Evolutionary conservation across 2,888 invertebrate genomes (phyloP), one percentile per base, ranked within the genome.

Genomic region (Pyrocoelia pectoralis): DNA sequence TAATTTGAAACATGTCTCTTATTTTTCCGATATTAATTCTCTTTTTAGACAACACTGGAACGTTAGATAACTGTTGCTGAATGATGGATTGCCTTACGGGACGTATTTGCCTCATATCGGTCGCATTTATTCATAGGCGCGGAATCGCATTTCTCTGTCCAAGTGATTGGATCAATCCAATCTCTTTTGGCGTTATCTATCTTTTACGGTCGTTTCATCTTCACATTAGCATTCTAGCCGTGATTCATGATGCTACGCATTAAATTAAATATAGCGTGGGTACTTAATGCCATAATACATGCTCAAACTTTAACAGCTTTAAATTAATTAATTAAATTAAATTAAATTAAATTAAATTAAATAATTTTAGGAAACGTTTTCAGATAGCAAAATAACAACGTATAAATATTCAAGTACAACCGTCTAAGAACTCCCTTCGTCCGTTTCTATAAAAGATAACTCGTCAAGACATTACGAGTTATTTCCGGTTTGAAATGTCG

Each of bases 81-180:
- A 67, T 70, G 73, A 73, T 73, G 70, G 73, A 72, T 70, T 70
- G 68, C 59, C 70, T 52, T 59, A 63, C 46, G 72, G 73, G 73
- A 74, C 71, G 71, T 72, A 76, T 74, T 74, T 73, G 71, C 71
- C 73, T 73, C 70, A 76, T 75, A 77, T 76, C 73, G 69, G 62
- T 60, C 71, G 72, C 72, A 74, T 75, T 77, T 76, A 76, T 74
- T 75, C 76, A 77, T 74, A 72, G 74, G 61, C 72, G 73, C 73
- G 73, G 68, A 73, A 73, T 73, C 71, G 72, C 72, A 70, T 72
- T 72, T 73, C 70, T 74, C 71, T 73, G 75, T 74, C 76, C 74
- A 74, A 74, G 73, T 74, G 77, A 76, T 76, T 74, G 73, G 73
- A 74, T 75, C 75, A 74, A 75, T 76, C 70, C 74, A 74, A 76